Percentiles rank a stretch among this genome's conserved stretches.
These are phyloP conservation scores for Danio choprae DNA, from an alignment of 2,797 vertebrate species.

Conservation along the genomic window DNA sequence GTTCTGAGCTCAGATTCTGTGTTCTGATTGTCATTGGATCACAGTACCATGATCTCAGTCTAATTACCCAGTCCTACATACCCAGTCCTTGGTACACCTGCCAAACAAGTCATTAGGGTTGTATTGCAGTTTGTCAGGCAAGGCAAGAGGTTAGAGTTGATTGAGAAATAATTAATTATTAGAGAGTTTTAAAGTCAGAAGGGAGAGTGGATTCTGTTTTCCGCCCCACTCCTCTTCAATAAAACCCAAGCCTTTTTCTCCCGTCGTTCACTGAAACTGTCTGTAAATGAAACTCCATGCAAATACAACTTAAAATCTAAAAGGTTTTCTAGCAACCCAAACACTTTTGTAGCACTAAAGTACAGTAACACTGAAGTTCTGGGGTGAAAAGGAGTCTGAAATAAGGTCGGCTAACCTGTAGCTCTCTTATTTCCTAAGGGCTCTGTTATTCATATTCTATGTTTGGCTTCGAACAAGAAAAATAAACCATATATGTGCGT, in stretches of 20 bases:
- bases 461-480: constrained; percentile 90
- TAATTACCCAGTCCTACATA: constrained; percentile 48
- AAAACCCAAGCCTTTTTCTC: constrained; percentile 34
- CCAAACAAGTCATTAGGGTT: constrained; percentile 48
- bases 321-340: constrained; percentile 51
- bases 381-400: constrained; percentile 68
- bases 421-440: constrained; percentile 71
- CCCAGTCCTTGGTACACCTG: constrained; percentile 32
- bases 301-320: constrained; percentile 46
- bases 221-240: constrained; percentile 21
- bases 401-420: constrained; percentile 80
- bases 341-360: constrained; percentile 57
- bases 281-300: constrained; percentile 53
- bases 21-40: constrained; percentile 55
- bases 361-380: constrained; percentile 79
- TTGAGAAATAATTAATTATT: constrained; percentile 49
- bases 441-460: constrained; percentile 64
- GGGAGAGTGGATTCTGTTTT: constrained; percentile 44
- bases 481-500: constrained; percentile 79
- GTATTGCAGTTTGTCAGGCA: constrained; percentile 57
- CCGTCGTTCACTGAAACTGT: constrained; percentile 40
- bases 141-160: constrained; percentile 51
- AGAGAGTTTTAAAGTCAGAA: constrained; percentile 26
- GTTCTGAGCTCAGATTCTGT: constrained; percentile 57
- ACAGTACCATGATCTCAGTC: constrained; percentile 52